Conservation (phyloP, 1,140 invertebrate species). For the Aphelinus atriplicis region DNA sequence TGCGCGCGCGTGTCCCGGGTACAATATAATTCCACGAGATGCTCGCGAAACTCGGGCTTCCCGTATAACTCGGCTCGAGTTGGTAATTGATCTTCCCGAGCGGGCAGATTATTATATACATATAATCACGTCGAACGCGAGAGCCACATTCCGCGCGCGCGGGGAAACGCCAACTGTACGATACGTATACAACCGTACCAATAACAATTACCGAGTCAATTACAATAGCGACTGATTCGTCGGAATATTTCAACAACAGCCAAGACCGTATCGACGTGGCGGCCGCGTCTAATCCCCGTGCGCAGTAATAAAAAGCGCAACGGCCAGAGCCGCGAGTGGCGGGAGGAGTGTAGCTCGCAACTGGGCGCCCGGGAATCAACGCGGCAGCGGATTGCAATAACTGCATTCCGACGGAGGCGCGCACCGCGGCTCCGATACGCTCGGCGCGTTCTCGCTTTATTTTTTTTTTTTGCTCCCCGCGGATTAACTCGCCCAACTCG, state of each 20-base stretch:
- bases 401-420: slow-evolving; percentile 30
- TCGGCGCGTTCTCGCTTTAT: too few species aligned
- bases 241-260: slow-evolving; percentile 5
- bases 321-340: neutral
- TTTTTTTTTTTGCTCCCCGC: too few species aligned
- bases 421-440: neutral
- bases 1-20: too few species aligned
- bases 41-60: too few species aligned
- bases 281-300: slow-evolving; percentile 9
- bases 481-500: too few species aligned
- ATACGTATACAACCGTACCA: neutral
- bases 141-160: neutral
- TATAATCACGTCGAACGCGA: too few species aligned
- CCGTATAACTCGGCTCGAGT: too few species aligned
- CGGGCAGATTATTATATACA: too few species aligned
- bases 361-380: slow-evolving; percentile 17
- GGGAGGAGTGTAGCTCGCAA: slow-evolving; percentile 3
- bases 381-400: slow-evolving; percentile 32
- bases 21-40: too few species aligned
- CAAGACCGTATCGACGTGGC: too few species aligned
- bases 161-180: neutral
- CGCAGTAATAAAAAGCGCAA: neutral
- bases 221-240: neutral
- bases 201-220: neutral
- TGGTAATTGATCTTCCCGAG: too few species aligned